phyloP scores from a whole-genome alignment of 2,797 vertebrate genomes.

The Emys orbicularis region DNA sequence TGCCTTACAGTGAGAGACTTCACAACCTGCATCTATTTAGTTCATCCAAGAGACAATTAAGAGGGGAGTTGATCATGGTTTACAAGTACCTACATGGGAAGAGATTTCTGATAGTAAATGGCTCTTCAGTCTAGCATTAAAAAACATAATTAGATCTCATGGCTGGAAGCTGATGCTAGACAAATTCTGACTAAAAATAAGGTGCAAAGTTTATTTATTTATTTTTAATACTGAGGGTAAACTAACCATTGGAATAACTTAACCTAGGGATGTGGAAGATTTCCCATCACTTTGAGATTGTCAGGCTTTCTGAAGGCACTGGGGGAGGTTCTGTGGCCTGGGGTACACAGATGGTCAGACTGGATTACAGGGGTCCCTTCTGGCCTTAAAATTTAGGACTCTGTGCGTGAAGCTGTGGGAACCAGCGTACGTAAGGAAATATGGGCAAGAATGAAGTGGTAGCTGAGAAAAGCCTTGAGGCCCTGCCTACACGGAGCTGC shows the following conservation, averaged over 20 bases:
- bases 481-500: accelerated
- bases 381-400: neutral
- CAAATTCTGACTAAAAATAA: neutral
- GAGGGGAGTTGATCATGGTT: too few relatives aligned
- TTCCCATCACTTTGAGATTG: neutral
- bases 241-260: neutral
- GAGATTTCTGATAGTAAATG: neutral
- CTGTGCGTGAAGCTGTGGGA: neutral
- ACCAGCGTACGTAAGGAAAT: neutral
- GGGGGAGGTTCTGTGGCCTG: neutral
- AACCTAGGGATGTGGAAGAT: neutral
- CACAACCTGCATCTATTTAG: neutral
- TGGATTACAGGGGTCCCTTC: neutral
- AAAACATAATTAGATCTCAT: too few relatives aligned
- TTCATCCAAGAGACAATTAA: neutral
- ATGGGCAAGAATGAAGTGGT: neutral
- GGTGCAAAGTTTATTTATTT: neutral
- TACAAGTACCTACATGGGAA: neutral
- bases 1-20: neutral
- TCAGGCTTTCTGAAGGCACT: neutral
- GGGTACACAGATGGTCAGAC: neutral
- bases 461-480: neutral
- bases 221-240: neutral
- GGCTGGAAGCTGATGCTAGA: neutral
- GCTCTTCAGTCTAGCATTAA: too few relatives aligned